Conservation (phyloP, 2,888 invertebrate genomes). For the Spisula solida region DNA sequence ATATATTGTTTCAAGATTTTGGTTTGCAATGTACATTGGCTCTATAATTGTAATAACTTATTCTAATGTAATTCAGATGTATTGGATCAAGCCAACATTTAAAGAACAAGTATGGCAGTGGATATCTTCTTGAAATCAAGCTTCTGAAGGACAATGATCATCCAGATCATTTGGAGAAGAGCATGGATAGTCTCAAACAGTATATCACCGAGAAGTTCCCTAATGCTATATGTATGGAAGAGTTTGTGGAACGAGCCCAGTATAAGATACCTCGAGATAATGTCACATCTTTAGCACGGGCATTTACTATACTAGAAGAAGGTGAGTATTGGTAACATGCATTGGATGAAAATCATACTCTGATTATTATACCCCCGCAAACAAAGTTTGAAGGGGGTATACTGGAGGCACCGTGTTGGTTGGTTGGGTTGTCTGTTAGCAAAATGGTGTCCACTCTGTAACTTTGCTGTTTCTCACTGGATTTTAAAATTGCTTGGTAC, state of each 20-base stretch:
- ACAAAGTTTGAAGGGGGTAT: too few relatives aligned
- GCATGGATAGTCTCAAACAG: constrained; percentile 85
- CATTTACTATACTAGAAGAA: constrained; percentile 93
- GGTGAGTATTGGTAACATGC: constrained; percentile 88
- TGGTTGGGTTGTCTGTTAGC: too few relatives aligned
- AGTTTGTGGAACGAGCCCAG: constrained; percentile 93
- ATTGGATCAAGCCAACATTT: constrained; percentile 95
- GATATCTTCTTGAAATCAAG: constrained; percentile 95
- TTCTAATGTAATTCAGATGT: constrained; percentile 89
- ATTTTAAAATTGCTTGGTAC: too few relatives aligned
- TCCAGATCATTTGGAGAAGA: constrained; percentile 86
- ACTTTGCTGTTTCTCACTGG: too few relatives aligned
- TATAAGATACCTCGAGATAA: constrained; percentile 94
- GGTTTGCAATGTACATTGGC: neutral
- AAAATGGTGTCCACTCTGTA: too few relatives aligned
- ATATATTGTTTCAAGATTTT: neutral
- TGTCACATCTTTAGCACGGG: constrained; percentile 93
- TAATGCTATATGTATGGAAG: constrained; percentile 91
- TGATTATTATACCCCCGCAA: too few relatives aligned
- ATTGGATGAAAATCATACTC: too few relatives aligned
- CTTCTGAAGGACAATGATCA: constrained; percentile 33
- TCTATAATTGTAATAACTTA: neutral
- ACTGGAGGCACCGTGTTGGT: too few relatives aligned
- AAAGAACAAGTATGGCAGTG: constrained; percentile 95
- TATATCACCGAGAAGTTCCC: constrained; percentile 92